These are phyloP conservation scores for Stegodyphus mimosarum DNA, from an alignment of 1,140 invertebrate species.

Conservation along the genomic window DNA sequence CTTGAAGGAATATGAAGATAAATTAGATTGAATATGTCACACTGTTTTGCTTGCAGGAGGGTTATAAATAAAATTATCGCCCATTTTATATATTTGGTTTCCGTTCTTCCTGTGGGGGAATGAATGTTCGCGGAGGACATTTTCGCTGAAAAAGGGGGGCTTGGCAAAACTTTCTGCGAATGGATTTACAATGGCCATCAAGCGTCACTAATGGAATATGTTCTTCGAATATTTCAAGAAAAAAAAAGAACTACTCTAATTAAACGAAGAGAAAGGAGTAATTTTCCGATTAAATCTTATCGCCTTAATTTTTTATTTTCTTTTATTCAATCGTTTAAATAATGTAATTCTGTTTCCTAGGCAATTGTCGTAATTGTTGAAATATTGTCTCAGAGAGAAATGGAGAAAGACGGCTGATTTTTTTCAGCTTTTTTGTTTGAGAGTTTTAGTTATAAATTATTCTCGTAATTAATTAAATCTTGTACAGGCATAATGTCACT, in stretches of 20 bases:
- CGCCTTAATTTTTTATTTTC: not conserved
- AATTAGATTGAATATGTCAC: slow-evolving; percentile 48
- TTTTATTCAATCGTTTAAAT: slow-evolving; percentile 34
- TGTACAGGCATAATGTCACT: not conserved
- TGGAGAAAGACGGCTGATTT: not conserved
- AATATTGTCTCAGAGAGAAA: slow-evolving; percentile 46
- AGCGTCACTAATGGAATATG: slow-evolving; percentile 34
- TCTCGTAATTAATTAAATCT: slow-evolving; percentile 47
- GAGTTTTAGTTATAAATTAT: slow-evolving; percentile 30
- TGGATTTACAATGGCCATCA: slow-evolving; percentile 29
- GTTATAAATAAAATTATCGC: slow-evolving; percentile 60
- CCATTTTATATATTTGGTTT: slow-evolving; percentile 5
- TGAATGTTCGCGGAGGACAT: not conserved
- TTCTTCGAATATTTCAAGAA: slow-evolving; percentile 6
- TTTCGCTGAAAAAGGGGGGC: not conserved
- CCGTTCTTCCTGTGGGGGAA: not conserved
- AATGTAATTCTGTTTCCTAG: slow-evolving; percentile 24
- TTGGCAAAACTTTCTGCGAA: slow-evolving; percentile 27
- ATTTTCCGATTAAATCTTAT: slow-evolving; percentile 51
- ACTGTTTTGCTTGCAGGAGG: not conserved
- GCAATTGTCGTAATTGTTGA: slow-evolving; percentile 45
- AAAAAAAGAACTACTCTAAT: slow-evolving; percentile 34
- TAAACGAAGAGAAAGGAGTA: slow-evolving; percentile 36
- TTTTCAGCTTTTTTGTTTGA: slow-evolving; percentile 15
- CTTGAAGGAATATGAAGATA: slow-evolving; percentile 48